A percentile compares a stretch with the other conserved stretches of the same genome.
phyloP scores from a whole-genome alignment of 2,888 invertebrate genomes.

The Hyppa rectilinea region DNA sequence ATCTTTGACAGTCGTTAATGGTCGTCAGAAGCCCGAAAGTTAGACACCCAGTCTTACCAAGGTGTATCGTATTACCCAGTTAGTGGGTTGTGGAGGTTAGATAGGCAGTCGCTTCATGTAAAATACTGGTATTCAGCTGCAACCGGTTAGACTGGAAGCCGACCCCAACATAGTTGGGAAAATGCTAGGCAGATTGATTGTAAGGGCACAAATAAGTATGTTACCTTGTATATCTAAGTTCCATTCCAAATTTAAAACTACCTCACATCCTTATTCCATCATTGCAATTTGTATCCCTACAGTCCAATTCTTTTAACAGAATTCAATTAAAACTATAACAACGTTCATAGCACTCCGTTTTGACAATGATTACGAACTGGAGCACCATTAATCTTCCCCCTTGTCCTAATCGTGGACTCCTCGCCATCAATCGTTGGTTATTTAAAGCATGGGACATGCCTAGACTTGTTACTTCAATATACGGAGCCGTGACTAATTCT shows the following conservation, averaged over 20 bases:
- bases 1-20: too few species aligned
- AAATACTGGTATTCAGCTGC: too few species aligned
- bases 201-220: too few species aligned
- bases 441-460: slow-evolving; percentile 73
- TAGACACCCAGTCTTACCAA: too few species aligned
- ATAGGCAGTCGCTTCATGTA: too few species aligned
- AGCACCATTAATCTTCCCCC: slow-evolving; percentile 81
- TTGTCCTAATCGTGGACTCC: slow-evolving; percentile 77
- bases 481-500: slow-evolving; percentile 66
- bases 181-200: too few species aligned
- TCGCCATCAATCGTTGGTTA: slow-evolving; percentile 84
- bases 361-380: slow-evolving; percentile 72
- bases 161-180: too few species aligned
- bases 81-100: too few species aligned
- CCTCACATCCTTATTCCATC: neutral
- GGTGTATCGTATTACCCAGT: too few species aligned
- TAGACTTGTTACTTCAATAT: slow-evolving; percentile 71
- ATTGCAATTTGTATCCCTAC: neutral
- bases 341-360: slow-evolving; percentile 40
- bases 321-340: slow-evolving; percentile 58
- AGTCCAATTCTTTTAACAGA: slow-evolving; percentile 1
- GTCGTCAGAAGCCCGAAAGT: too few species aligned
- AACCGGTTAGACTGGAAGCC: too few species aligned
- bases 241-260: neutral
- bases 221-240: too few species aligned